Base-by-base conservation (phyloP, 35 echinoderm and acorn worm species). In the Patiria miniata region DNA sequence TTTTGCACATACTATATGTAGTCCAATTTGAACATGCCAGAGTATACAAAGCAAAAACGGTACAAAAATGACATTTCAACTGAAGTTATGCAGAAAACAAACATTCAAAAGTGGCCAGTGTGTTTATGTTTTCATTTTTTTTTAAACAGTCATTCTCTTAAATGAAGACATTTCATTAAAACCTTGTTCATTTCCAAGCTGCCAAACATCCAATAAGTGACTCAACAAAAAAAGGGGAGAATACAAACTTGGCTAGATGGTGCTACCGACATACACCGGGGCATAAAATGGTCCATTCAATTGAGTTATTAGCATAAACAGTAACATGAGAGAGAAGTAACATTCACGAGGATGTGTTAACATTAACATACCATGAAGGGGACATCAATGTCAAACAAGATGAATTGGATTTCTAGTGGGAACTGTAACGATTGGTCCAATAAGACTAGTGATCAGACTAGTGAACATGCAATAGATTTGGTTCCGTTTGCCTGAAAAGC, bases 141-240 rank as follows among this genome's bases (percentile, higher is more conserved):
- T 30, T 28, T 60, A 60, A 60, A 60, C 19, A 73, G 26, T 73
- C 65, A 73, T 73, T 73, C 65, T 73, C 65, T 73, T 23, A 73
- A 34, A 73, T 73, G 14, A 61, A 14, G 65, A 32, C 65, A 73
- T 36, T 73, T 73, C 65, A 28, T 26, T 6, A 23, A 47, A 12
- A 47, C 12, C 12, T 47, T 4, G 12, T 47, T 47, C 42, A 47
- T 47, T 47, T 47, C 42, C 42, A 47, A 47, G 42, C 42, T 12
- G 42, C 4, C 42, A 47, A 47, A 47, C 42, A 47, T 12, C 42
- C 42, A 4, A 47, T 47, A 47, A 6, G 42, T 47, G 42, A 47
- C 12, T 47, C 42, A 47, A 47, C 42, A 6, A 4, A 47, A 47
- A 47, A 47, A 12, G 42, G 42, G n/a, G n/a, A n/a, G 42, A 47